These are phyloP conservation scores for Campoletis sonorensis DNA, from an alignment of 1,140 invertebrate genomes.

Conservation along the genomic window DNA sequence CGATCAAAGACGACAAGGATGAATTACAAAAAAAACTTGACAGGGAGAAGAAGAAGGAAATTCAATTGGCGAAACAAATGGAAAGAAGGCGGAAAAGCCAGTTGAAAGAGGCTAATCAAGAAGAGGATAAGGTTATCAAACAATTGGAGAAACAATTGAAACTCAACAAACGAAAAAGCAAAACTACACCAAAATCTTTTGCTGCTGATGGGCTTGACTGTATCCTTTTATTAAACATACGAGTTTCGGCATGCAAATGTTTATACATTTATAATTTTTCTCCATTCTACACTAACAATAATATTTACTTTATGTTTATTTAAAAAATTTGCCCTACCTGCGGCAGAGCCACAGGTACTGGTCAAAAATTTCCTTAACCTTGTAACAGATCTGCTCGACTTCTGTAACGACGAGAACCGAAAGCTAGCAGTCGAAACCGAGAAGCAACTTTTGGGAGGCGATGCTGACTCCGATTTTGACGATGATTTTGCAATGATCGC, in stretches of 20 bases:
- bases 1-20: slow-evolving; percentile 47
- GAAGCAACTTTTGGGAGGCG: slow-evolving; percentile 79
- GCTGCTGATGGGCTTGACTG: slow-evolving; percentile 90
- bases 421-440: slow-evolving; percentile 80
- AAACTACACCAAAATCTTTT: slow-evolving; percentile 87
- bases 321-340: too few relatives aligned
- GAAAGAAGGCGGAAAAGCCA: slow-evolving; percentile 80
- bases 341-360: too few relatives aligned
- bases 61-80: slow-evolving; percentile 74
- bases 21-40: slow-evolving; percentile 60
- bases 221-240: slow-evolving; percentile 79
- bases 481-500: slow-evolving; percentile 77
- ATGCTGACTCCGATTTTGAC: slow-evolving; percentile 82
- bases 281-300: too few relatives aligned
- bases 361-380: slow-evolving; percentile 60
- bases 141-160: slow-evolving; percentile 90
- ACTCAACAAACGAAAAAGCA: slow-evolving; percentile 86
- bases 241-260: slow-evolving; percentile 20
- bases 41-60: slow-evolving; percentile 51
- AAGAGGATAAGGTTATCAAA: slow-evolving; percentile 89
- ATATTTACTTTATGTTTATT: too few relatives aligned
- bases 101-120: slow-evolving; percentile 83
- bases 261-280: slow-evolving; percentile 25
- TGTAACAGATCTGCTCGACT: slow-evolving; percentile 86
- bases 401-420: slow-evolving; percentile 85